Base-by-base conservation (phyloP, 2,888 invertebrate genomes). In the Parnassius mnemosyne region DNA sequence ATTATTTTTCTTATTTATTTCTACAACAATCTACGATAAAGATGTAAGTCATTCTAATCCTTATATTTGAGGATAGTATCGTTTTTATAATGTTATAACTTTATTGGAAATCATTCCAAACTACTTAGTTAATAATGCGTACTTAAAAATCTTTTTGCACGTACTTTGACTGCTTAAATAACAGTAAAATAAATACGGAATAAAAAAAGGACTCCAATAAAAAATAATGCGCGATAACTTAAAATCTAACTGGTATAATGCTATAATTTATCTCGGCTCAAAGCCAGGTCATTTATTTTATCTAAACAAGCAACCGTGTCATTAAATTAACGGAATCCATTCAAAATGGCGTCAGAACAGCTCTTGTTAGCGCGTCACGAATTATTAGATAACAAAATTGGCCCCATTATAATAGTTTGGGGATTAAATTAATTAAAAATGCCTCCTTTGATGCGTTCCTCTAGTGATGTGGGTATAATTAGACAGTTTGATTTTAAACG, bases 381-480 rank as follows among this genome's bases (percentile, higher is more conserved):
- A 82, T 85, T 89, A 89, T 89, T 87, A 89, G 89, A 86, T 87
- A 87, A 87, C 85, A 75, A 88, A 89, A 90, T 89, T 89, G 88
- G 83, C 79, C 81, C 80, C 81, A 89, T 89, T 89, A 87, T 88
- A 87, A 89, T 89, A 89, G 87, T 87, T 88, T 87, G 83, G 80
- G 85, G 82, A 78, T 79, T 87, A 89, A 91, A 90, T 91, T 89
- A 91, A 90, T 90, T 90, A 90, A 85, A 87, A 89, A 84, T 83
- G 80, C 83, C 83, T 83, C 81, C 83, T 86, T 84, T 84, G 83
- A 85, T 81, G 83, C 84, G 85, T 82, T 80, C 79, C 79, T 74
- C 78, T 76, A 82, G 80, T 89, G 90, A 91, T 91, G 89, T 88
- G 89, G 90, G 90, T 90, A 89, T 89, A 90, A 90, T 90, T 90